A percentile compares a stretch with the other conserved stretches of the same genome.
phyloP scores from a whole-genome alignment of 37 sponge, comb jelly and placozoan species.

The Lycopodina hypogea region DNA sequence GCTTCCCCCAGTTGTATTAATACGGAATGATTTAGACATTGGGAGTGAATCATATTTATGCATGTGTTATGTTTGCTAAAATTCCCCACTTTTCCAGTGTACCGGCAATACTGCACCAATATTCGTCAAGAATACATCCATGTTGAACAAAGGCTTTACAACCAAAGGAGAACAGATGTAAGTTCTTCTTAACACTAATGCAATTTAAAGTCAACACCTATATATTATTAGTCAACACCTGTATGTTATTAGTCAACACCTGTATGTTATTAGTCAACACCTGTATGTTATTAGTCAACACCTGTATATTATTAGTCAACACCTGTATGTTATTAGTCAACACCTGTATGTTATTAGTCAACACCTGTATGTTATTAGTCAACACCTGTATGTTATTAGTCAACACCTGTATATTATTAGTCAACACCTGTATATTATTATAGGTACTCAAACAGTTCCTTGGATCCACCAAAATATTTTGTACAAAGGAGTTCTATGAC shows the following conservation, averaged over 20 bases:
- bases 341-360: too few relatives aligned
- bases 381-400: too few relatives aligned
- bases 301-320: too few relatives aligned
- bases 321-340: background rate
- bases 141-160: conserved; percentile 14
- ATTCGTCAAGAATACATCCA: conserved; percentile 37
- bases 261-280: too few relatives aligned
- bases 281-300: background rate
- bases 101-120: conserved; percentile 5
- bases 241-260: background rate
- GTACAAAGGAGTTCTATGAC: conserved; percentile 23
- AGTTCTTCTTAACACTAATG: background rate
- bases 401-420: too few relatives aligned
- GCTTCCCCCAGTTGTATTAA: too few relatives aligned
- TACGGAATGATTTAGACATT: too few relatives aligned
- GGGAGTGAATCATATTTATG: too few relatives aligned
- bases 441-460: conserved; percentile 24
- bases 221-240: too few relatives aligned
- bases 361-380: background rate
- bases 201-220: background rate
- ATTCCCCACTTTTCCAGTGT: conserved; percentile 2
- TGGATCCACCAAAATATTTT: conserved; percentile 18
- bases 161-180: conserved; percentile 29
- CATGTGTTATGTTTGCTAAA: too few relatives aligned
- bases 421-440: background rate